Evolutionary conservation across 2,113 vertebrate species (phyloP), one percentile per base, ranked within the genome.

Genomic region (Cryptomyrus ogoouensis): DNA sequence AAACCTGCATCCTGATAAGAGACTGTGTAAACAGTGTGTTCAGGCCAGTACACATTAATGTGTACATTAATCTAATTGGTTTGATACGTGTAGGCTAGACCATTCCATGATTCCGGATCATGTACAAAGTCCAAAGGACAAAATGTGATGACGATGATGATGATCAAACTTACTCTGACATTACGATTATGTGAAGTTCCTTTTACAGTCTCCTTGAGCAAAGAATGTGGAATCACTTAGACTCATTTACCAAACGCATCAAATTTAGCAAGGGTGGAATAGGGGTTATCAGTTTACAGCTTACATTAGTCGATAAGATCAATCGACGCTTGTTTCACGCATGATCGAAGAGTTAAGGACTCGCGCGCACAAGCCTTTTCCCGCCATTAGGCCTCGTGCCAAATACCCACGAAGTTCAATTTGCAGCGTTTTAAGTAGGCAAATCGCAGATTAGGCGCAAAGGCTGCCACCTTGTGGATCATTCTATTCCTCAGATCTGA

Each of bases 401-500:
- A 80, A 80, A 35, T 6, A 80, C 74, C 74, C 74, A 80, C 74
- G 39, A 80, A 80, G 74, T 80, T 70, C 62, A 70, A 70, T 70
- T 70, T 70, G 62, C 62, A 31, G 62, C 10, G 27, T 1, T 70
- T 31, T 70, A 70, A 70, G 62, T 4, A 70, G 35, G 74, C 39
- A 87, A 53, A 53, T 52, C 3, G 53, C n/a, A 8, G 50, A 83
- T 27, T 24, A n/a, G 13, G 88, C 74, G 70, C 21, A 83, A 83
- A 89, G 39, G 74, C 46, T 89, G 74, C 88, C 88, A 83, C 88
- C 88, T 89, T 35, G 74, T 89, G 88, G 88, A 42, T n/a, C 39
- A n/a, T 42, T 77, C 0, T 15, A 46, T 84, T 77, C 9, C 31
- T 77, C 12, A 39, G 35, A 5, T 15, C 35, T 70, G 62, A 70